Evolutionary conservation across 2,113 vertebrate genomes (phyloP).

Genomic region (Amphilophus citrinellus): DNA sequence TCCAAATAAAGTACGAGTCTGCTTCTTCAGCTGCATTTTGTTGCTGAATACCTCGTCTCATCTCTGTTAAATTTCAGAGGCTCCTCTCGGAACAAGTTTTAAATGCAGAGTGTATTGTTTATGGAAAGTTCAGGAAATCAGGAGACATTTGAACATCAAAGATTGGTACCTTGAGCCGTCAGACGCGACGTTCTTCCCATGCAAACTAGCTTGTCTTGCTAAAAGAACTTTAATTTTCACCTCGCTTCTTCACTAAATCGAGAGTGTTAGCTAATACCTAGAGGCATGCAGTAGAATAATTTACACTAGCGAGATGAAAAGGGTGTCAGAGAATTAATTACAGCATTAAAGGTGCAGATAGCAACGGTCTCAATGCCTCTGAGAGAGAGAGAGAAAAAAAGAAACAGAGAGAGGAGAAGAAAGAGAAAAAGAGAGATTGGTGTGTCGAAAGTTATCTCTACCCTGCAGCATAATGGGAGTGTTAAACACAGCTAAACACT

Average conservation of each 20-base stretch:
- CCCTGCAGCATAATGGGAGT: slow-evolving; percentile 63
- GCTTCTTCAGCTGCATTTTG: background rate
- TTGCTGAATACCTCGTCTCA: background rate
- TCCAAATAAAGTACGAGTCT: background rate
- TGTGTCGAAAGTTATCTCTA: slow-evolving; percentile 69
- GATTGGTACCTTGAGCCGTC: slow-evolving; percentile 9
- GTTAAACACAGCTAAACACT: slow-evolving; percentile 73
- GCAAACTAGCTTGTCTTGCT: slow-evolving; percentile 38
- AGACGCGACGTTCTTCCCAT: slow-evolving; percentile 20
- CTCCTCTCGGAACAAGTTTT: background rate
- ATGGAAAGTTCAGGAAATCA: slow-evolving; percentile 19
- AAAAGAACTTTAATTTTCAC: slow-evolving; percentile 66
- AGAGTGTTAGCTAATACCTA: slow-evolving; percentile 65
- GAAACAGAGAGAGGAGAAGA: slow-evolving; percentile 40
- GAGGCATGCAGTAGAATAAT: slow-evolving; percentile 66
- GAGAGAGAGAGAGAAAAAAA: slow-evolving; percentile 27
- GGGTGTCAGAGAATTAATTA: slow-evolving; percentile 76
- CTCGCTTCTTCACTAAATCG: slow-evolving; percentile 57
- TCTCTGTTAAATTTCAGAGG: background rate
- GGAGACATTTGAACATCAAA: slow-evolving; percentile 26
- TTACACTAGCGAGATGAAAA: slow-evolving; percentile 64
- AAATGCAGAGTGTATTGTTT: background rate
- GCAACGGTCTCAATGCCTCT: slow-evolving; percentile 50
- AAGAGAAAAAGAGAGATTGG: slow-evolving; percentile 35
- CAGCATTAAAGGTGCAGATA: slow-evolving; percentile 70